phyloP scores from a whole-genome alignment of 2,797 vertebrate genomes.

The Ctenochaetus hawaiiensis region DNA sequence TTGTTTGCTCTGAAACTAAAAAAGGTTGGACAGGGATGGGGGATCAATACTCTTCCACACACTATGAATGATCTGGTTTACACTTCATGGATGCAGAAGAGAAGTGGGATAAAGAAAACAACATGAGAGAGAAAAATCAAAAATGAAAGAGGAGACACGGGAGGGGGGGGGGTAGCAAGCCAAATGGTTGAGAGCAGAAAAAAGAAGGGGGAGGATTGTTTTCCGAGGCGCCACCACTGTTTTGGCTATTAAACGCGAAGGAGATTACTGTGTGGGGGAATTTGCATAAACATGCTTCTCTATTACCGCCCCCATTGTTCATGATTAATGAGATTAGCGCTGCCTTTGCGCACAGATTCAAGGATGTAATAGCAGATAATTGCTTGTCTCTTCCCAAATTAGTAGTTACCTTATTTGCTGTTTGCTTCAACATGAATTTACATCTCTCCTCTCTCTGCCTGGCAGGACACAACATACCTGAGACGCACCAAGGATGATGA shows the following conservation, averaged over 20 bases:
- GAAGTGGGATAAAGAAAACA: slow-evolving; percentile 33
- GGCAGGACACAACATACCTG: slow-evolving; percentile 27
- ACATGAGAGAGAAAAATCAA: slow-evolving; percentile 2
- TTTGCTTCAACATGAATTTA: slow-evolving; percentile 63
- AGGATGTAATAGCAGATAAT: slow-evolving; percentile 79
- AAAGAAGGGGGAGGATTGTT: slow-evolving; percentile 50
- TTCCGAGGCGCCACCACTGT: slow-evolving; percentile 58
- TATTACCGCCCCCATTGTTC: slow-evolving; percentile 79
- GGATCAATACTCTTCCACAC: slow-evolving; percentile 51
- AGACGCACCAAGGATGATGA: slow-evolving; percentile 35
- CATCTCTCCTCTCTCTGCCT: slow-evolving; percentile 26
- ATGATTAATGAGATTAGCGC: slow-evolving; percentile 81
- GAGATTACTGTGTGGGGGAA: slow-evolving; percentile 71
- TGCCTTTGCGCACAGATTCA: slow-evolving; percentile 62
- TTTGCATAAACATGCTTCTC: slow-evolving; percentile 79
- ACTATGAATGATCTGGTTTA: slow-evolving; percentile 26
- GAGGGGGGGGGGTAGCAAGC: slow-evolving; percentile 39
- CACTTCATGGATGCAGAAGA: slow-evolving; percentile 15
- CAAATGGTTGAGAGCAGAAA: slow-evolving; percentile 6
- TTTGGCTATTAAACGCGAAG: slow-evolving; percentile 69
- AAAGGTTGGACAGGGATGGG: slow-evolving; percentile 12
- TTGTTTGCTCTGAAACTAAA: slow-evolving; percentile 50
- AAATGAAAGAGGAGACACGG: slow-evolving; percentile 1
- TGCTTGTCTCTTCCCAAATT: slow-evolving; percentile 79
- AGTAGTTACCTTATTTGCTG: slow-evolving; percentile 69